phyloP scores from a whole-genome alignment of 1,140 invertebrate genomes.

The Drosophila kepulauana region DNA sequence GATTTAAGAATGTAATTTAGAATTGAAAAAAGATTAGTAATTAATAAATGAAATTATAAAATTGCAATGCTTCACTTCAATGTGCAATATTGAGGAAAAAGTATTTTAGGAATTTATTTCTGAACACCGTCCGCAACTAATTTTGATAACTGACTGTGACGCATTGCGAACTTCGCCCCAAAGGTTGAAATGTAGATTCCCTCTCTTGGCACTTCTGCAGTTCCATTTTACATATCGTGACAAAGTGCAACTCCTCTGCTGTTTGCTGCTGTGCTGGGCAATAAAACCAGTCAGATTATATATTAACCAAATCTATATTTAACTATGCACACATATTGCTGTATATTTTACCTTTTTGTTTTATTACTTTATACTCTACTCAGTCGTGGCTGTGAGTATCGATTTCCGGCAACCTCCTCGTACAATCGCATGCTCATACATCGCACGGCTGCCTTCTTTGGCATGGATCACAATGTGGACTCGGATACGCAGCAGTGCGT shows the following conservation, averaged over 20 bases:
- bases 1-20: too few relatives aligned
- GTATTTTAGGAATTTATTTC: too few relatives aligned
- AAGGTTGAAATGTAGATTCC: neutral
- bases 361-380: slow-evolving; percentile 57
- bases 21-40: too few relatives aligned
- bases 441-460: slow-evolving; percentile 96
- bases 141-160: slow-evolving; percentile 1
- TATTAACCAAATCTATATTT: slow-evolving; percentile 4
- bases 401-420: slow-evolving; percentile 96
- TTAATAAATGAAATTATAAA: too few relatives aligned
- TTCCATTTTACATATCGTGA: neutral
- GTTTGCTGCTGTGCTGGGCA: neutral
- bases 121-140: neutral
- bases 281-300: slow-evolving; percentile 8
- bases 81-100: too few relatives aligned
- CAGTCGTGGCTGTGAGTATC: slow-evolving; percentile 89
- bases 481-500: slow-evolving; percentile 92
- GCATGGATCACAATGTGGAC: slow-evolving; percentile 97
- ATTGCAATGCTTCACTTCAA: too few relatives aligned
- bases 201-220: neutral
- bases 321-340: slow-evolving; percentile 8
- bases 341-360: slow-evolving; percentile 28
- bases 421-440: slow-evolving; percentile 98
- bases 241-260: neutral
- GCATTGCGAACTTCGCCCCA: neutral